phyloP scores from a whole-genome alignment of 2,797 vertebrate genomes.

The Phrynocephalus forsythii region DNA sequence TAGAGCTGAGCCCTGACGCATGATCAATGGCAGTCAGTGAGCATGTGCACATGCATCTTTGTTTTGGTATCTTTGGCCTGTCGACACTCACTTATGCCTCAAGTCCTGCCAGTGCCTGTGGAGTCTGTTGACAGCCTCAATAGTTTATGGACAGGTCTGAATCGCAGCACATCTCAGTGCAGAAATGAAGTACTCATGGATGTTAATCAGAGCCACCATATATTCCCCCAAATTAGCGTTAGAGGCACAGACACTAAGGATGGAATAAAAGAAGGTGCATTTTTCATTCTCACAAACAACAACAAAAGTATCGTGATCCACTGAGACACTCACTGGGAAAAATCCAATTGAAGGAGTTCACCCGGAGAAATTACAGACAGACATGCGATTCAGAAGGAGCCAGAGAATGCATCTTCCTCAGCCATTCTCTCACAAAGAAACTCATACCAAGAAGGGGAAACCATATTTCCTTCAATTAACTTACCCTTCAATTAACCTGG shows the following conservation, averaged over 20 bases:
- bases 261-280: no score
- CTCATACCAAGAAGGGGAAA: no score
- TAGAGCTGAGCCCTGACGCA: neutral
- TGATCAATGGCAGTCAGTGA: neutral
- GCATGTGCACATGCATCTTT: neutral
- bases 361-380: no score
- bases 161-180: neutral
- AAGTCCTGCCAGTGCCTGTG: no score
- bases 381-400: no score
- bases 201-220: no score
- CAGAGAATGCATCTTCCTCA: no score
- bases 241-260: neutral
- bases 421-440: no score
- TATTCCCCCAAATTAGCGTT: neutral
- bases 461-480: no score
- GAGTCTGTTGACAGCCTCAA: neutral
- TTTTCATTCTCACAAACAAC: neutral
- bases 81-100: neutral
- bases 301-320: neutral
- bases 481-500: no score
- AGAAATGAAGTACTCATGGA: neutral
- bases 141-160: neutral
- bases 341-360: no score
- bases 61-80: neutral
- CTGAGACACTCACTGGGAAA: no score